A percentile compares a stretch with the other conserved stretches of the same genome.
phyloP scores from a whole-genome alignment of 2,797 vertebrate species.

The Bradypodion ventrale region DNA sequence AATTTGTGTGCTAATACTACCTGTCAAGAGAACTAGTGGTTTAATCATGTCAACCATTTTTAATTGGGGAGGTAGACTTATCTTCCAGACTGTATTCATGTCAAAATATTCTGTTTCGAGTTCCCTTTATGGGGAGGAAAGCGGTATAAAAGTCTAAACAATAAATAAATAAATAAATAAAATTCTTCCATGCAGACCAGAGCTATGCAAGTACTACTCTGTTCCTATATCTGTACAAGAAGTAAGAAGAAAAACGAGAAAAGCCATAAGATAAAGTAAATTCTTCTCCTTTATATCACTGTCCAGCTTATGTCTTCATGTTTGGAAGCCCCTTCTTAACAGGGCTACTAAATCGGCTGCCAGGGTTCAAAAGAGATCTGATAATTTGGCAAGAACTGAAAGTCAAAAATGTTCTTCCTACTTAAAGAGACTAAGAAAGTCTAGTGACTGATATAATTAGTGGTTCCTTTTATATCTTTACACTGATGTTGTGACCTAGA shows the following conservation, averaged over 20 bases:
- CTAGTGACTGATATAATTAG: not conserved
- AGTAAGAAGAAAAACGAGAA: not conserved
- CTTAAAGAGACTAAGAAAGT: not conserved
- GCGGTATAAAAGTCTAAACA: too few relatives aligned
- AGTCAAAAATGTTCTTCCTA: not conserved
- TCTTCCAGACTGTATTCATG: not conserved
- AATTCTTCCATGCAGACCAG: not conserved
- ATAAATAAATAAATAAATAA: too few relatives aligned
- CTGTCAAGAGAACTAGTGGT: not conserved
- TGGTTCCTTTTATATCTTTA: not conserved
- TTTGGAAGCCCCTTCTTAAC: not conserved
- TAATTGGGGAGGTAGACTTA: not conserved
- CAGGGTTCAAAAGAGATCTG: not conserved
- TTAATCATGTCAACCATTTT: not conserved
- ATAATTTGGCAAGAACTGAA: not conserved
- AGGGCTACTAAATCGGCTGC: accelerated
- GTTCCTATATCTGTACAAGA: not conserved
- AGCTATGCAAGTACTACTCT: too few relatives aligned
- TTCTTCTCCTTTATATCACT: not conserved
- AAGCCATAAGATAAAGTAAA: not conserved
- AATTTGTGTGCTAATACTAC: not conserved
- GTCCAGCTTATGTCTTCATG: not conserved
- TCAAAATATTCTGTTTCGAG: too few relatives aligned
- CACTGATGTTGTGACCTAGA: not conserved
- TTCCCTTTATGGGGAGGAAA: too few relatives aligned